Evolutionary conservation across 2,113 vertebrate genomes (phyloP), one percentile per base, ranked within the genome.

Genomic region (Lanius collurio): DNA sequence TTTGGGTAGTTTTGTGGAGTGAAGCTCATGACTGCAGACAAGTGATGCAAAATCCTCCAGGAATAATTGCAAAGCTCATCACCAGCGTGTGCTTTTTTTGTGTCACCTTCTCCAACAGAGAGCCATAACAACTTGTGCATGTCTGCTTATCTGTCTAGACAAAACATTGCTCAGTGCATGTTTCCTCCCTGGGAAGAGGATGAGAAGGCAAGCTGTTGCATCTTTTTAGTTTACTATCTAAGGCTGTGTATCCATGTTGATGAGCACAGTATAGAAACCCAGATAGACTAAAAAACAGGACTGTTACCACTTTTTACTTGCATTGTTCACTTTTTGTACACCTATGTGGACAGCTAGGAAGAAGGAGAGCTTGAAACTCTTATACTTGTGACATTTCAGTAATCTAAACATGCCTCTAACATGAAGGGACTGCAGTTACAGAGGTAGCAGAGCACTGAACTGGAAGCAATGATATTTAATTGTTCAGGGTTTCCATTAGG

Each of bases 141-240:
- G 80, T 86, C 71, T 95, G 60, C 73, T 81, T 91, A 74, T 92
- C 56, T 83, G 1, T 92, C 85, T 94, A 97, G 93, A 87, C 91
- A 68, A 92, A 96, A 97, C 81, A 94, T 92, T 94, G 76, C 73
- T 86, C 39, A 81, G 62, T 89, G 73, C 44, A 4, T 52, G 31
- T 94, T 95, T 46, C 80, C 50, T 89, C 49, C 41, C 53, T 47
- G 47, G 56, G 68, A 95, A 96, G 89, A 92, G 35, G 55, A 90
- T 95, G 74, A 59, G 88, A 92, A 93, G 71, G 41, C 87, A 95
- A 92, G 77, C 94, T 93, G 91, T 88, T 94, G 31, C 63, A 26
- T 59, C 63, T 83, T 52, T 65, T 70, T 60, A 71, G 39, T 92
- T 87, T 47, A 41, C 67, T 94, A 21, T 84, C 91, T 93, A 74